Evolutionary conservation across 1,140 invertebrate species (phyloP), one percentile per base, ranked within the genome.

Genomic region (Drosophila suzukii): DNA sequence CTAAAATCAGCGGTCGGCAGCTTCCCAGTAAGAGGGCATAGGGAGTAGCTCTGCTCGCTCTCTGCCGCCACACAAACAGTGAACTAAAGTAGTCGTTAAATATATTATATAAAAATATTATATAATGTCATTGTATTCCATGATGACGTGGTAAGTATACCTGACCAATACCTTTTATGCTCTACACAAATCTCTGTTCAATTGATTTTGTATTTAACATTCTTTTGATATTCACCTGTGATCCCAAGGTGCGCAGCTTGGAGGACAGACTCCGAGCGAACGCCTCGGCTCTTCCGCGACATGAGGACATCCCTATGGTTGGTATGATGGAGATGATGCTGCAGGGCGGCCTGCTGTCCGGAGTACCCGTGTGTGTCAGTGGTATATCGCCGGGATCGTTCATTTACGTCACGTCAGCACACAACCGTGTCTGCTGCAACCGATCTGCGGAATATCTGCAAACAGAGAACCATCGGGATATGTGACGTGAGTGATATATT

Each of bases 211-310:
- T 44, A 11, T 32, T 41, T 4, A 10, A n/a, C 6, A 38, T 38
- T 6, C 1, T 30, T 30, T 20, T 12, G 0, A n/a, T 8, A 24
- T 65, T 82, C 55, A 92, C 92, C 51, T 94, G 93, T 47, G 93
- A 91, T 15, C 95, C 95, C 54, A 97, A 93, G 44, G 95, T 95
- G 65, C 94, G 94, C 57, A 97, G 93, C 65, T 96, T 95, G 30
- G 94, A 94, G 77, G 96, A 96, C 57, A 97, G 93, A 79, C 95
- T 95, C 61, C 95, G 93, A 50, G 96, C 96, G 85, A 97, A 96
- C 43, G 96, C 95, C 89, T 96, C 96, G 15, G 96, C 96, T 57
- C 96, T 93, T 34, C 95, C 95, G 46, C 96, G 94, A 90, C 96
- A 97, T 91, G 95, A 96, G 90, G 95, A 96, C 94, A 95, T 95